Base-by-base conservation (phyloP, 2,888 invertebrate genomes). In the Petrophora chlorosata region DNA sequence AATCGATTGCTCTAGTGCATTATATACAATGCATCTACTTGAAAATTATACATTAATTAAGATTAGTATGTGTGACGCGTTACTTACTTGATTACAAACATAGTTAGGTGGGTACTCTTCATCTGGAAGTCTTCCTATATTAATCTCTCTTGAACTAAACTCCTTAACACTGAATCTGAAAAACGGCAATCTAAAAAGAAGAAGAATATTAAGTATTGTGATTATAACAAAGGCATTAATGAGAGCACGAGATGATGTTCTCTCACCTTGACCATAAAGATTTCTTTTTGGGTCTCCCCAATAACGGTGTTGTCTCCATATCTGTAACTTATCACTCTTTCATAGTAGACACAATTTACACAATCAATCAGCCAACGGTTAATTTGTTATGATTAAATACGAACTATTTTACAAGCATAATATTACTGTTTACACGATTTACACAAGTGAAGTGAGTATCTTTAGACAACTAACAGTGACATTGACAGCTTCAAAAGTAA, bases 101-200 rank as follows among this genome's bases (percentile, higher is more conserved):
- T 97, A 96, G 90, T 99, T 99, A 50, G 97, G 94, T 47, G 98
- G 97, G 88, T 95, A 98, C 71, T 95, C 97, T 70, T 96, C 96
- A 40, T 93, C 92, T 59, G 93, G 94, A 29, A 94, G 85, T 65
- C 94, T 93, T 19, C 97, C 97, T 67, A 97, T 90, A 69, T 93
- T 92, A 64, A 97, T 95, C 29, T 94, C 95, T 65, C 97, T 92
- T 3, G 96, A 92, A 63, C 93, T 92, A 40, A 96, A 84, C 76
- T 96, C 96, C 61, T 94, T 92, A 65, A 94, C 94, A 47, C 95
- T 92, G 91, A 95, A 95, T 69, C 94, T 91, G 81, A 93, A 93
- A 59, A 94, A 93, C 81, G 94, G 95, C 72, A 97, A 95, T 82
- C 97, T 98, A 84, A 36, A 80, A 79, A 47, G 39, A 53, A 25